These are phyloP conservation scores for Eptesicus fuscus DNA, from an alignment of 2,113 vertebrate species.

Conservation along the genomic window DNA sequence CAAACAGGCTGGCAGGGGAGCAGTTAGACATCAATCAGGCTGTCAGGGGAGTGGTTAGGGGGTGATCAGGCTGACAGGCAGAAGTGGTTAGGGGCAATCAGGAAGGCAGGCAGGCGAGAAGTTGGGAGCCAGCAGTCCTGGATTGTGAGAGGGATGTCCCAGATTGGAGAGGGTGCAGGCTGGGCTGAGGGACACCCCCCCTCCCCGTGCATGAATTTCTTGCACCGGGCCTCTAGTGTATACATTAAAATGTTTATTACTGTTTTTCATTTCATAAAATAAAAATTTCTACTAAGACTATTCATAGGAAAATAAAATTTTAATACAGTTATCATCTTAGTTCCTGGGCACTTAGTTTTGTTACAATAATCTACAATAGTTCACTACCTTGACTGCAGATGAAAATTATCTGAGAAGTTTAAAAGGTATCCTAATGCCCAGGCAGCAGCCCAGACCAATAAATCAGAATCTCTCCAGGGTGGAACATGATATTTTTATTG, in stretches of 20 bases:
- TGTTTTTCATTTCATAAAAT: slow-evolving; percentile 16
- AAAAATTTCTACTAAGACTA: background rate
- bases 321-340: background rate
- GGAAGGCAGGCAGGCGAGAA: too few relatives aligned
- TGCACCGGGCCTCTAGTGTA: too few relatives aligned
- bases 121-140: too few relatives aligned
- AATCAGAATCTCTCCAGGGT: background rate
- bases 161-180: too few relatives aligned
- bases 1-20: too few relatives aligned
- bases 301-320: background rate
- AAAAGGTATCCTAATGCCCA: background rate
- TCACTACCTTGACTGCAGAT: background rate
- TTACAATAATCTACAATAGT: background rate
- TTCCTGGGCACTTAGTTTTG: background rate
- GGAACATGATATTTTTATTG: background rate
- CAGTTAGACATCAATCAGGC: too few relatives aligned
- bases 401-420: background rate
- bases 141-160: too few relatives aligned
- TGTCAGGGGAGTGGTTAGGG: too few relatives aligned
- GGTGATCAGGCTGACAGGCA: too few relatives aligned
- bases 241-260: background rate
- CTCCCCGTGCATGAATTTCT: too few relatives aligned
- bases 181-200: too few relatives aligned
- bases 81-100: too few relatives aligned
- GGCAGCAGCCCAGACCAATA: background rate